Evolutionary conservation across 2,888 invertebrate species (phyloP), one percentile per base, ranked within the genome.

Genomic region (Amblyjoppa fuscipennis): DNA sequence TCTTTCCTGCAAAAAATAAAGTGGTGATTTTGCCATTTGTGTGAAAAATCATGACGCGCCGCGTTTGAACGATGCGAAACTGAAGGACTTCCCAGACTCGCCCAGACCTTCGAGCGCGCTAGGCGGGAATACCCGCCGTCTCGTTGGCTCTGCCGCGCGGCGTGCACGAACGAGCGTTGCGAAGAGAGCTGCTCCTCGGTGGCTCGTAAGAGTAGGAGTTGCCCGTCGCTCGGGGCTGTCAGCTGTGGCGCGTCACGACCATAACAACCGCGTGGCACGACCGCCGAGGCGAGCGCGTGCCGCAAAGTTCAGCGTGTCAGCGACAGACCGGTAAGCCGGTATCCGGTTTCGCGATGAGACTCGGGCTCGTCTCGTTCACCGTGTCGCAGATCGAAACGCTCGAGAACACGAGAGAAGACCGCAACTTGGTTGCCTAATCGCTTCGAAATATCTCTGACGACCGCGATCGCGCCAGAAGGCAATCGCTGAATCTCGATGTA

Each of bases 281-380:
- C 74, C 49, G 70, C 56, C 49, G 64, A 16, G 20, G 13, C 9
- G 59, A 70, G 75, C 81, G 56, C 85, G 80, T 82, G 74, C 85
- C 82, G 74, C 84, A 88, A 86, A 88, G 88, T 87, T 87, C 85
- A 87, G 76, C 80, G 85, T 88, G 86, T 88, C 86, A 87, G 85
- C 79, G 70, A 82, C 86, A 88, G 87, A 88, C 86, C 86, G 83
- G 88, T 88, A 85, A 84, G 81, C 71, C 69, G 69, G 74, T 85
- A 87, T 87, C 87, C 85, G 83, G 86, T 88, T 88, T 83, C 86
- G 51, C 53, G 73, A 69, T 59, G 69, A 70, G 61, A 31, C 81
- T 53, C 68, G n/a, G 64, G 28, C 64, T 74, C 78, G n/a, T 80
- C 75, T 59, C 28, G 66, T 59, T 70, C 49, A 25, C 70, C 78